Conservation (phyloP, 2,797 vertebrate genomes). For the Gambelia wislizenii region DNA sequence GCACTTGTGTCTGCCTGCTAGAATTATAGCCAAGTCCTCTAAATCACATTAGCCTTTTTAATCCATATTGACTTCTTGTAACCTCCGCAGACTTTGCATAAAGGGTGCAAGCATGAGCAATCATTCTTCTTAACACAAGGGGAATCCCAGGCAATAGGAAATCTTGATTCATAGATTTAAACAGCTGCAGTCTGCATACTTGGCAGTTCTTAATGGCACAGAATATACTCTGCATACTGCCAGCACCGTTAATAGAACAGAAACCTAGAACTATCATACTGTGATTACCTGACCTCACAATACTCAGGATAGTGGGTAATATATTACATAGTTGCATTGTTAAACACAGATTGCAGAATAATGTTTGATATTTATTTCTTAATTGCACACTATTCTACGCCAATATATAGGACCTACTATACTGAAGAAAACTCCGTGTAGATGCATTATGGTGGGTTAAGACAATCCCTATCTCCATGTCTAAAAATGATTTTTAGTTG, state of each 20-base stretch:
- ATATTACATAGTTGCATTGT: background rate
- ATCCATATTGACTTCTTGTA: conserved; percentile 6
- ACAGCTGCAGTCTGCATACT: background rate
- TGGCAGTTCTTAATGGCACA: background rate
- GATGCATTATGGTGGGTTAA: background rate
- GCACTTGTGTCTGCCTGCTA: background rate
- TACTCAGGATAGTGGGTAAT: background rate
- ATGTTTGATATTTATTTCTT: background rate
- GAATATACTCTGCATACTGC: background rate
- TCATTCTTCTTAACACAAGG: conserved; percentile 18
- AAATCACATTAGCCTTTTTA: conserved; percentile 8
- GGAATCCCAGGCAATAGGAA: conserved; percentile 22
- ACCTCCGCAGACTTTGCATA: background rate
- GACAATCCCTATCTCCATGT: background rate
- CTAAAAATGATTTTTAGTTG: background rate
- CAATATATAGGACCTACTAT: background rate
- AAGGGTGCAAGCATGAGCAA: background rate
- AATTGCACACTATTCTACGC: background rate
- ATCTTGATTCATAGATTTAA: conserved; percentile 33
- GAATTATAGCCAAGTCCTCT: background rate
- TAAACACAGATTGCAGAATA: background rate
- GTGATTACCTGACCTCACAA: background rate
- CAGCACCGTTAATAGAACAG: background rate
- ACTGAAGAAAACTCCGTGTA: background rate
- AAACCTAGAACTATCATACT: background rate